A percentile compares a stretch with the other conserved stretches of the same genome.
Evolutionary conservation across 2,113 vertebrate genomes (phyloP).

Genomic region (Clarias magur): DNA sequence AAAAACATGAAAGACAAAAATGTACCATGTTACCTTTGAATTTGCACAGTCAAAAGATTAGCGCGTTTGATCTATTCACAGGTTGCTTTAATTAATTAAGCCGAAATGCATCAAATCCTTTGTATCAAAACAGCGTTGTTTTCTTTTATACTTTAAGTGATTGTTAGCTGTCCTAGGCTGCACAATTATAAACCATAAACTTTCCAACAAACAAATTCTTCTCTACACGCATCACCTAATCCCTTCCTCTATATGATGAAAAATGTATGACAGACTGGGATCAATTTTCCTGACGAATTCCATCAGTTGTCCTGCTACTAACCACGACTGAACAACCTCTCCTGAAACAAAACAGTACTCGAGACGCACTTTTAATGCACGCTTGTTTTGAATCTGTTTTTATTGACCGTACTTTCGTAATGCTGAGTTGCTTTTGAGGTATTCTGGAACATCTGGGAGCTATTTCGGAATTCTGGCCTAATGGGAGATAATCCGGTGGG

Average conservation of each 20-base stretch:
- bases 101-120: neutral
- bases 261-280: neutral
- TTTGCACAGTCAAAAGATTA: no score
- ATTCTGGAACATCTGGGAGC: slow-evolving; percentile 15
- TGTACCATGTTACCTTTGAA: neutral
- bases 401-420: slow-evolving; percentile 15
- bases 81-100: neutral
- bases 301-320: neutral
- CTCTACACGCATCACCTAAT: neutral
- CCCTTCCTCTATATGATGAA: slow-evolving; percentile 1
- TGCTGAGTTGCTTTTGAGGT: slow-evolving; percentile 2
- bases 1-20: neutral
- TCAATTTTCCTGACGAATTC: slow-evolving; percentile 1
- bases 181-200: neutral
- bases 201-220: neutral
- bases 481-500: neutral
- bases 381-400: neutral
- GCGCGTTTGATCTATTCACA: no score
- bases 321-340: neutral
- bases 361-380: neutral
- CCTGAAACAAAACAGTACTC: neutral
- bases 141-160: neutral
- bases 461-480: slow-evolving; percentile 1
- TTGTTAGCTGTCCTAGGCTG: neutral
- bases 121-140: neutral